phyloP scores from a whole-genome alignment of 2,888 invertebrate genomes.

The Drosophila niveifrons region DNA sequence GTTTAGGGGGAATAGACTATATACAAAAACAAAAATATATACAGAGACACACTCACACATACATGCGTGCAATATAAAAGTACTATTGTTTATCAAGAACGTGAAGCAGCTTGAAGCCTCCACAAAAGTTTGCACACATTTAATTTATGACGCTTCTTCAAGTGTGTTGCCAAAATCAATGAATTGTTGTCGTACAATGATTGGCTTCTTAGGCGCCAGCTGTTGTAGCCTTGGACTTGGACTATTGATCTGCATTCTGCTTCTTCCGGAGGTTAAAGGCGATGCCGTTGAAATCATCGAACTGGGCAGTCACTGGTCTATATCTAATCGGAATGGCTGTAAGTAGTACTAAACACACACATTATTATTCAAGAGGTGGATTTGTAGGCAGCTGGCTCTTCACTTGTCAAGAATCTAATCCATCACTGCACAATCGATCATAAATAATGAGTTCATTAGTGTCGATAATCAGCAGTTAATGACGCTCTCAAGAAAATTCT shows the following conservation, averaged over 20 bases:
- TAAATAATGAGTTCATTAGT: slow-evolving; percentile 32
- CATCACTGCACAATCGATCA: slow-evolving; percentile 13
- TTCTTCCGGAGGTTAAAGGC: slow-evolving; percentile 29
- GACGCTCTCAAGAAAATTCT: slow-evolving; percentile 2
- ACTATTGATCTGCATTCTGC: slow-evolving; percentile 32
- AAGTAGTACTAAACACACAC: slow-evolving; percentile 62
- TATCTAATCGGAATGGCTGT: slow-evolving; percentile 79
- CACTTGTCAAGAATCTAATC: slow-evolving; percentile 5
- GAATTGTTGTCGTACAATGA: not conserved
- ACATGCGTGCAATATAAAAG: slow-evolving; percentile 6
- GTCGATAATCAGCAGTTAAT: slow-evolving; percentile 24
- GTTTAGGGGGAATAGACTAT: not conserved
- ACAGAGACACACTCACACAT: not conserved
- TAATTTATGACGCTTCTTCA: slow-evolving; percentile 18
- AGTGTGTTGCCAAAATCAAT: not conserved
- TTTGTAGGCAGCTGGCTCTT: not conserved
- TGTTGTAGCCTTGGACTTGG: slow-evolving; percentile 21
- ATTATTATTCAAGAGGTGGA: not conserved
- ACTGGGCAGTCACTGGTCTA: slow-evolving; percentile 66
- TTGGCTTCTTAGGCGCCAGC: slow-evolving; percentile 7
- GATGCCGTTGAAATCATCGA: slow-evolving; percentile 74
- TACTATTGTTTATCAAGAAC: slow-evolving; percentile 27
- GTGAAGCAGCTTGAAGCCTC: slow-evolving; percentile 11
- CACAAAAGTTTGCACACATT: slow-evolving; percentile 31
- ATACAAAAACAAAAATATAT: not conserved